phyloP scores from a whole-genome alignment of 2,888 invertebrate genomes.

The Epistrophe grossulariae region DNA sequence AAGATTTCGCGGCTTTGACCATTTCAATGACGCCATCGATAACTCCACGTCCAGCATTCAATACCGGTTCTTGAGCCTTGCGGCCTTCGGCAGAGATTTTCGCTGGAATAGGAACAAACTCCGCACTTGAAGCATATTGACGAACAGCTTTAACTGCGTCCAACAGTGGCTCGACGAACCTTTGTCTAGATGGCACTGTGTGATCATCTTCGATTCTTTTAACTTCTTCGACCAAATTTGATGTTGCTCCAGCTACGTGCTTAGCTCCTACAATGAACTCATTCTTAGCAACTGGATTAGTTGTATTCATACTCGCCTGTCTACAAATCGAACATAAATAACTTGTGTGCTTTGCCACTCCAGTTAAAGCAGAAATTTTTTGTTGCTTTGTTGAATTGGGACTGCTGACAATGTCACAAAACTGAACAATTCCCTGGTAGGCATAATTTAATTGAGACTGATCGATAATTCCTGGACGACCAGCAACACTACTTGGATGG shows the following conservation, averaged over 20 bases:
- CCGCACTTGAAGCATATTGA: conserved; percentile 96
- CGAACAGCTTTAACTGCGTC: conserved; percentile 96
- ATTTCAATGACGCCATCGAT: conserved; percentile 95
- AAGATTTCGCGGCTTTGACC: conserved; percentile 94
- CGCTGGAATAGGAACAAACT: conserved; percentile 96
- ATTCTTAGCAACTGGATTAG: conserved; percentile 95
- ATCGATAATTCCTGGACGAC: conserved; percentile 94
- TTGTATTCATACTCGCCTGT: conserved; percentile 94
- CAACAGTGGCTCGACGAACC: conserved; percentile 93
- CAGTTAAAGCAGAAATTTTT: conserved; percentile 95
- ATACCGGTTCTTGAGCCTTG: conserved; percentile 93
- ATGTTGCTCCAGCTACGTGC: conserved; percentile 98
- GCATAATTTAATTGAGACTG: conserved; percentile 94
- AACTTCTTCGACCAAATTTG: conserved; percentile 96
- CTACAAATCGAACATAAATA: conserved; percentile 98
- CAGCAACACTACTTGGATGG: conserved; percentile 94
- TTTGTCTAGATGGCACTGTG: conserved; percentile 89
- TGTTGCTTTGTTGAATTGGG: conserved; percentile 91
- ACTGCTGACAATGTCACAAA: conserved; percentile 91
- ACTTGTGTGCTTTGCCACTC: conserved; percentile 98
- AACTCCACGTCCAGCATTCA: conserved; percentile 90
- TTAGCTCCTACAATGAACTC: conserved; percentile 99
- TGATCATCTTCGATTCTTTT: conserved; percentile 95
- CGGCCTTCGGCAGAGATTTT: conserved; percentile 94
- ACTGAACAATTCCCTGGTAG: conserved; percentile 94